Evolutionary conservation across 2,888 invertebrate species (phyloP), one percentile per base, ranked within the genome.

Genomic region (Halictus quadricinctus): DNA sequence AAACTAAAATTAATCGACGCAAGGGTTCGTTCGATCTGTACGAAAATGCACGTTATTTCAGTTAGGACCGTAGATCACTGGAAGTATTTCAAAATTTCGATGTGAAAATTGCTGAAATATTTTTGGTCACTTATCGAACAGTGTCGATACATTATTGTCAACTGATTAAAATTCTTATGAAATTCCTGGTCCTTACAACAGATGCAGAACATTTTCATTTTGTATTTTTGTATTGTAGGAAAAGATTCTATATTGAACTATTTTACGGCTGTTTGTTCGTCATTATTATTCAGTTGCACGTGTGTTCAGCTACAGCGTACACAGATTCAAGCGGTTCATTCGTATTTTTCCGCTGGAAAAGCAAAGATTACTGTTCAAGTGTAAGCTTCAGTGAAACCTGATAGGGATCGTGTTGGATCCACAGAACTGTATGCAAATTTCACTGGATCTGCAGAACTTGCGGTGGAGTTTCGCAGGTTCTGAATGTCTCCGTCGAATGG

Each of bases 401-500:
- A 41, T 41, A 36, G 36, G 69, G 69, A 69, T 69, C 41, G 41
- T 10, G 41, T 69, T 41, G 69, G 21, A 36, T 69, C 41, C 69
- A 69, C 41, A 69, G 69, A 69, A 69, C 69, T 69, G 41, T 41
- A 69, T 69, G 69, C 69, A 69, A 21, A 41, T 36, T 69, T 41
- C 21, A 41, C 41, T 58, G 15, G 58, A 60, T 60, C 64, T 13
- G 60, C 25, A 43, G 36, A 43, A 58, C n/a, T 43, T 41, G 21
- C 21, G 36, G 69, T 10, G 41, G 69, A 69, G 69, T 69, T 69
- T 41, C 41, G 12, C 36, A 69, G 41, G 41, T 69, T 41, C 36
- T 69, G 41, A 36, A 69, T 69, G 69, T 77, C 64, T 64, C 64
- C 18, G 64, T 29, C 64, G 64, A 64, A 64, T 64, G 64, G 64